phyloP scores from a whole-genome alignment of 2,797 vertebrate genomes.

The Cyprinodon diabolis region DNA sequence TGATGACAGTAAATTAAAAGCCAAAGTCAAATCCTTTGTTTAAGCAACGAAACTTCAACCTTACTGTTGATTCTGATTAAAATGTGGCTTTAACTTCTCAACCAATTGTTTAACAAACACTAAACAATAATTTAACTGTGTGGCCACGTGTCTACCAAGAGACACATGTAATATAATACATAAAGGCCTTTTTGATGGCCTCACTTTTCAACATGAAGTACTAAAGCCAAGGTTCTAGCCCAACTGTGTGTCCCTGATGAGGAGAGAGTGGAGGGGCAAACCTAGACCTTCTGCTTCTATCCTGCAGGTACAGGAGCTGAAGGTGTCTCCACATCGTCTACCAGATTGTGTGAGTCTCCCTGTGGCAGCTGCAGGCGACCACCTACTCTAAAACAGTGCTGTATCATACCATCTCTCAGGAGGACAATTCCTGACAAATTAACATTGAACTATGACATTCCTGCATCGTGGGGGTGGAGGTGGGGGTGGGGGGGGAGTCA shows the following conservation, averaged over 20 bases:
- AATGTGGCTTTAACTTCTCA: conserved; percentile 4
- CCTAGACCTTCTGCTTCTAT: conserved; percentile 59
- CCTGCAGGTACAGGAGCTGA: conserved; percentile 44
- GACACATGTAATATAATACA: conserved; percentile 59
- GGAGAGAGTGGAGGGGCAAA: conserved; percentile 49
- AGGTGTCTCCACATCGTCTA: conserved; percentile 59
- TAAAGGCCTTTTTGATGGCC: conserved; percentile 43
- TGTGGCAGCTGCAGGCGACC: conserved; percentile 82
- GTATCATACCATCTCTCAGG: conserved; percentile 62
- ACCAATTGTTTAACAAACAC: conserved; percentile 30
- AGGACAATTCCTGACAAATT: conserved; percentile 63
- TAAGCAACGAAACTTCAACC: too few relatives aligned
- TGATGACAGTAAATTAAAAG: too few relatives aligned
- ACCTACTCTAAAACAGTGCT: conserved; percentile 66
- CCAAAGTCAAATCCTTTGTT: too few relatives aligned
- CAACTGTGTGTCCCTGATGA: conserved; percentile 51
- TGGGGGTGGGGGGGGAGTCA: conserved; percentile 2
- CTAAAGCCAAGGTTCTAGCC: conserved; percentile 57
- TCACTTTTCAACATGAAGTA: conserved; percentile 61
- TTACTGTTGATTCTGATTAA: too few relatives aligned
- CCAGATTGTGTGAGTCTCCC: conserved; percentile 82
- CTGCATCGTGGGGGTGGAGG: not conserved
- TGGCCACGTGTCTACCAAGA: conserved; percentile 35
- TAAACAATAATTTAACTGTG: conserved; percentile 24
- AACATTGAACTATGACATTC: conserved; percentile 79